Evolutionary conservation across 2,888 invertebrate genomes (phyloP), one percentile per base, ranked within the genome.

Genomic region (Chrysolina oricalcia): DNA sequence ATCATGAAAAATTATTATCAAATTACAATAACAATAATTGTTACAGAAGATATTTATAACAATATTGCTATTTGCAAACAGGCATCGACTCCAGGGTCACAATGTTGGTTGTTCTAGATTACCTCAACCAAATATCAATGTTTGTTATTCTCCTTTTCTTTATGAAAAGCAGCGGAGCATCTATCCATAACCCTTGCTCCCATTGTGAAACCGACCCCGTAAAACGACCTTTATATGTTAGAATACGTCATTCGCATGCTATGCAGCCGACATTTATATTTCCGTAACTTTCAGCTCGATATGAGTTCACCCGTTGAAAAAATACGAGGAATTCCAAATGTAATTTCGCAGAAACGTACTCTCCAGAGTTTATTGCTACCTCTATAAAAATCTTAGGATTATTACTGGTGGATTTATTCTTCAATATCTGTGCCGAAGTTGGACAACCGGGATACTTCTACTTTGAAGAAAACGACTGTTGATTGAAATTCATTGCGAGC

Each of bases 341-440:
- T 53, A 53, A 53, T 53, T 53, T 53, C 21, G 53, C 53, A 53
- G 53, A 53, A 53, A 53, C 53, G 21, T 11, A 21, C 19, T 19
- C 53, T 53, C 53, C 19, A 53, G 53, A 53, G 53, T 53, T 53
- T 53, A 53, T 53, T 21, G 53, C 53, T 21, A 19, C 53, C 53
- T 21, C 53, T 53, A 53, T 53, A 53, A 53, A 53, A 53, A 53
- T 21, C 21, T 50, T 53, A 21, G 10, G 53, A 53, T 19, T 53
- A 21, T 53, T 53, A 53, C 53, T 8, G 53, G 10, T 21, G 53
- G 21, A 21, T 53, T 53, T 53, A 53, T 53, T 53, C 21, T 53
- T 53, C 53, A 53, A 53, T 53, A 53, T 53, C 21, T 53, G 21
- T 13, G 53, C 53, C 53, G 13, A 21, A 21, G 19, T 53, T 11